Percentiles rank a stretch among this genome's conserved stretches.
Evolutionary conservation across 2,113 vertebrate genomes (phyloP).

Genomic region (Rhinopomastus cyanomelas): DNA sequence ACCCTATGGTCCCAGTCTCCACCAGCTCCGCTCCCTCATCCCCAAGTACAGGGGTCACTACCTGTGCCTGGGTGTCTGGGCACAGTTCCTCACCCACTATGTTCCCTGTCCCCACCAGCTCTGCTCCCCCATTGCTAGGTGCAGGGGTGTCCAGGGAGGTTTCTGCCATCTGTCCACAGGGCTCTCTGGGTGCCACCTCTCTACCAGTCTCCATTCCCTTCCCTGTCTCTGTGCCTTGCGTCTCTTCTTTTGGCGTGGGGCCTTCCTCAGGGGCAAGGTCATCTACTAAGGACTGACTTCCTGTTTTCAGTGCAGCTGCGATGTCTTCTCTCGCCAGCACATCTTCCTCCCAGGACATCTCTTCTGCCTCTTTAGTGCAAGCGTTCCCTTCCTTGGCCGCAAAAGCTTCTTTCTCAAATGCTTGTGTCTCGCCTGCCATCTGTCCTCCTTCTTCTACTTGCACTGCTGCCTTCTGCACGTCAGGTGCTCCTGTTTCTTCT

Average conservation of each 20-base stretch:
- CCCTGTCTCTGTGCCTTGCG: background rate
- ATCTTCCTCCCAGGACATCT: rapidly evolving
- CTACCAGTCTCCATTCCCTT: background rate
- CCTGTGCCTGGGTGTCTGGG: too few species aligned
- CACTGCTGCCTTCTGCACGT: background rate
- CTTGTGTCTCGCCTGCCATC: background rate
- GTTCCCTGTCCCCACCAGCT: rapidly evolving
- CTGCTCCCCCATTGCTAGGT: rapidly evolving
- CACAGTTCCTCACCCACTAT: background rate
- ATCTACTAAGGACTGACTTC: background rate
- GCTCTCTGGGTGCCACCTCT: background rate
- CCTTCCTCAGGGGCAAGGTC: background rate
- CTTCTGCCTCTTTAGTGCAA: rapidly evolving
- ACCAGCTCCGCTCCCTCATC: too few species aligned
- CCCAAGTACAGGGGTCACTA: too few species aligned
- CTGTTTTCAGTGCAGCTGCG: background rate
- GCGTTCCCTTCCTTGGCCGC: background rate
- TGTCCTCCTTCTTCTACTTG: background rate
- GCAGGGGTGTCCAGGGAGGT: background rate
- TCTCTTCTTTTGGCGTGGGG: background rate
- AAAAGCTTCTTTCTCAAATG: background rate
- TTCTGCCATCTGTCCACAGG: background rate
- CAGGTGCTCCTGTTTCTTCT: background rate
- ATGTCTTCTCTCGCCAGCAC: background rate
- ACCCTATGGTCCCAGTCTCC: too few species aligned